Evolutionary conservation across 2,797 vertebrate genomes (phyloP), one percentile per base, ranked within the genome.

Genomic region (Brotogeris chrysoptera): DNA sequence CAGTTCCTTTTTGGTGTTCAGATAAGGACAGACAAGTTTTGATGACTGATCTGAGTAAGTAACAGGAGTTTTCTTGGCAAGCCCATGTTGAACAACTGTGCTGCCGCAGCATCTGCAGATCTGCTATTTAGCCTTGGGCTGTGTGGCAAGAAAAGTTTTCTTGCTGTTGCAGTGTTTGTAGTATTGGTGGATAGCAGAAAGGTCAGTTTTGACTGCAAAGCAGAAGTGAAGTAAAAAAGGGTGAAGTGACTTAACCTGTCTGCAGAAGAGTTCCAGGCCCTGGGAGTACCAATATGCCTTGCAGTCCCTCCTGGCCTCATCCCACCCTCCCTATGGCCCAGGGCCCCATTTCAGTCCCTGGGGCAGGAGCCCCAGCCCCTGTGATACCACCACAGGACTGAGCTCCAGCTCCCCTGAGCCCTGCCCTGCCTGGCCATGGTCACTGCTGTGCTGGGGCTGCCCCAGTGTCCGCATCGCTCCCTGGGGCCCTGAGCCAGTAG

Each of bases 341-440:
- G 16, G 32, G 11, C 32, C 10, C 34, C 5, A 2, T n/a, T 17
- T 69, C 10, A 41, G 60, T 15, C 28, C 14, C 23, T 2, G 4
- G 27, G 23, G 18, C 52, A 57, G 55, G 55, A 57, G n/a, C 3
- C 2, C 7, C 27, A 69, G 11, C 13, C 30, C 5, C 27, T 7
- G 36, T 2, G 1, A 47, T 32, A 49, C 27, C 1, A 4, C 59
- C 24, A 21, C 25, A 23, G 65, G 16, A 12, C 16, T 0, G 1
- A 13, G 16, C 36, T 77, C 16, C 41, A 21, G 41, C 32, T 53
- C 25, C 8, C 28, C 10, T 1, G 36, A 25, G 36, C 32, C 71
- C 30, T n/a, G 50, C 28, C n/a, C n/a, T 68, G 64, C 20, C 12
- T 0, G 1, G 39, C 64, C 57, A 7, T 3, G 32, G 52, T 38